Conservation (phyloP, 2,888 invertebrate species). For the Clunio marinus region DNA sequence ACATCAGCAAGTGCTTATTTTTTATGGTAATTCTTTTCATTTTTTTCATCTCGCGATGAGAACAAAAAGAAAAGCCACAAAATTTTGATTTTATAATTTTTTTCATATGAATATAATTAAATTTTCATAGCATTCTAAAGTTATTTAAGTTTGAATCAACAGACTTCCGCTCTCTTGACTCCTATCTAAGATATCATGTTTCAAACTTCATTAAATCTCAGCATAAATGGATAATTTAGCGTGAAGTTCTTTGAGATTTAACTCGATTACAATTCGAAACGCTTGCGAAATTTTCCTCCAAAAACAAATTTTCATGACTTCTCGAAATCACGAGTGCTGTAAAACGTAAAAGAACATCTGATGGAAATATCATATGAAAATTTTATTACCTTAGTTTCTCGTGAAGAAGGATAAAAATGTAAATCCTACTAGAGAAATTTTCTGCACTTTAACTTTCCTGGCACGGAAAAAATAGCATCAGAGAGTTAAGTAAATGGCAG, state of each 20-base stretch:
- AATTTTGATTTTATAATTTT: too few species aligned
- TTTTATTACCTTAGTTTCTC: slow-evolving; percentile 31
- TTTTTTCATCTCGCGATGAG: too few species aligned
- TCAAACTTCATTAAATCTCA: slow-evolving; percentile 2
- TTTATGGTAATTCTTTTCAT: slow-evolving; percentile 3
- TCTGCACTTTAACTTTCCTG: not conserved
- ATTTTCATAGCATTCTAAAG: too few species aligned
- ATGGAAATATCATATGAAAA: slow-evolving; percentile 33
- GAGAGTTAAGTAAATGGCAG: not conserved
- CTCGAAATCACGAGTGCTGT: not conserved
- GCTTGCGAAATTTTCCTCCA: not conserved
- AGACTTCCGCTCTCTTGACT: too few species aligned
- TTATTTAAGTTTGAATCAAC: too few species aligned
- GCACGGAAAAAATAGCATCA: slow-evolving; percentile 4
- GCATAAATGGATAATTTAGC: too few species aligned
- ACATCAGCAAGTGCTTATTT: slow-evolving; percentile 10
- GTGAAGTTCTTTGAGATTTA: not conserved
- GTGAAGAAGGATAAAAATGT: slow-evolving; percentile 2
- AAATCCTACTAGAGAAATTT: slow-evolving; percentile 8
- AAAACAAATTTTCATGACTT: slow-evolving; percentile 12
- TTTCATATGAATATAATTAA: too few species aligned
- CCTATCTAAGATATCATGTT: too few species aligned
- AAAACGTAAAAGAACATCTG: slow-evolving; percentile 28
- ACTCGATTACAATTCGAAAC: not conserved
- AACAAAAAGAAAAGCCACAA: not conserved